Evolutionary conservation across 2,113 vertebrate species (phyloP).

Genomic region (Pseudorasbora parva): DNA sequence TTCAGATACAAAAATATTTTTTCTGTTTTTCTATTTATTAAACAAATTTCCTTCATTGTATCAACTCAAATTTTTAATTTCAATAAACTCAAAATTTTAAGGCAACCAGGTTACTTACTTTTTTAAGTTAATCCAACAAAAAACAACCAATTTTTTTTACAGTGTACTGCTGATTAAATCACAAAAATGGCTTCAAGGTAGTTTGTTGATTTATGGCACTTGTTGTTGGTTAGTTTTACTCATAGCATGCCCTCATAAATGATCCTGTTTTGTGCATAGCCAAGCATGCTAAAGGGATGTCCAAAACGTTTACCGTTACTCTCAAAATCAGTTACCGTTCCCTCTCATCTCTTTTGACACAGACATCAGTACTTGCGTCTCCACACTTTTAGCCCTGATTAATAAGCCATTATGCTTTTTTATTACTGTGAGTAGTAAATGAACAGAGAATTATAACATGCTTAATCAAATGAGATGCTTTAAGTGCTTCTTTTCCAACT

Average conservation of each 20-base stretch:
- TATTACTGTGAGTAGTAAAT: not conserved
- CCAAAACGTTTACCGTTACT: not conserved
- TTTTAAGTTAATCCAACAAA: too few species aligned
- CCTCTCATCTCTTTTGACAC: conserved; percentile 12
- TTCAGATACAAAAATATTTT: too few species aligned
- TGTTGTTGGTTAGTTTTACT: conserved; percentile 22
- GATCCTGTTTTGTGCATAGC: not conserved
- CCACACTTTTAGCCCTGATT: conserved; percentile 14
- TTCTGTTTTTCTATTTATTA: too few species aligned
- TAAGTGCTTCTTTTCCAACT: conserved; percentile 15
- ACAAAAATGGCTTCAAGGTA: not conserved
- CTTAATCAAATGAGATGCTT: not conserved
- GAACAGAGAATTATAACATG: not conserved
- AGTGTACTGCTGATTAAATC: not conserved
- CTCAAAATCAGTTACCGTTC: not conserved
- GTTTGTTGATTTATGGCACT: conserved; percentile 2
- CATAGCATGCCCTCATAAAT: not conserved
- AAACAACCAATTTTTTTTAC: too few species aligned
- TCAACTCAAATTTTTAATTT: too few species aligned
- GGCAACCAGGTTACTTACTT: too few species aligned
- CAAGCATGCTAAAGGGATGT: not conserved
- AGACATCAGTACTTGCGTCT: not conserved
- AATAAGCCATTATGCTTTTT: conserved; percentile 29
- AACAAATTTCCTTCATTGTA: too few species aligned
- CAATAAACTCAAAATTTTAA: too few species aligned